These are phyloP conservation scores for Drosophila pruinosa DNA, from an alignment of 1,140 invertebrate species.

Conservation along the genomic window DNA sequence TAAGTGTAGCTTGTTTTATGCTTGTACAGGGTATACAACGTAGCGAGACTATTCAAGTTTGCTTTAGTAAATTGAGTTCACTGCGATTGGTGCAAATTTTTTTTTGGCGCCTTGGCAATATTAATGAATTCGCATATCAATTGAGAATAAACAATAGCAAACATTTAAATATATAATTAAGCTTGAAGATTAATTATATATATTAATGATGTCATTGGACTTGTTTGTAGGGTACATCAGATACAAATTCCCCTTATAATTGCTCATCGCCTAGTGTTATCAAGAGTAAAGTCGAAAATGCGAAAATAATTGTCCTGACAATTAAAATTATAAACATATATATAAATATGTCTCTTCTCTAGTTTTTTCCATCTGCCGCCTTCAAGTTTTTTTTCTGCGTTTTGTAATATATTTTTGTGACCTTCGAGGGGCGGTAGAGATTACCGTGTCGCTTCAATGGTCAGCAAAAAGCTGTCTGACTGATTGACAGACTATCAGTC, in stretches of 20 bases:
- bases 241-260: neutral
- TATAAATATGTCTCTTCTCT: neutral
- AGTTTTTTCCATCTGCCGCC: conserved; percentile 46
- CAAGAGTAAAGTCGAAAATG: conserved; percentile 6
- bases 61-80: neutral
- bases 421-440: conserved; percentile 70
- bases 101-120: conserved; percentile 6
- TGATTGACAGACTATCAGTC: conserved; percentile 37
- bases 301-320: conserved; percentile 46
- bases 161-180: conserved; percentile 10
- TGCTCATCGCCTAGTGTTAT: neutral
- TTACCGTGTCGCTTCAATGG: conserved; percentile 70
- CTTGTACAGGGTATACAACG: neutral
- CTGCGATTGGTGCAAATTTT: neutral
- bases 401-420: conserved; percentile 37
- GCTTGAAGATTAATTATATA: neutral
- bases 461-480: conserved; percentile 37
- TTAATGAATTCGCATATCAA: conserved; percentile 12
- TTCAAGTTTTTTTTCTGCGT: conserved; percentile 41
- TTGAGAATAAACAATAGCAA: conserved; percentile 5
- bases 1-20: no score
- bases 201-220: neutral
- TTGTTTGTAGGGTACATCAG: neutral
- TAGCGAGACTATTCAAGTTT: no score
- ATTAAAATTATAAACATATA: conserved; percentile 1